Base-by-base conservation (phyloP, 2,113 vertebrate species). In the Egretta garzetta region DNA sequence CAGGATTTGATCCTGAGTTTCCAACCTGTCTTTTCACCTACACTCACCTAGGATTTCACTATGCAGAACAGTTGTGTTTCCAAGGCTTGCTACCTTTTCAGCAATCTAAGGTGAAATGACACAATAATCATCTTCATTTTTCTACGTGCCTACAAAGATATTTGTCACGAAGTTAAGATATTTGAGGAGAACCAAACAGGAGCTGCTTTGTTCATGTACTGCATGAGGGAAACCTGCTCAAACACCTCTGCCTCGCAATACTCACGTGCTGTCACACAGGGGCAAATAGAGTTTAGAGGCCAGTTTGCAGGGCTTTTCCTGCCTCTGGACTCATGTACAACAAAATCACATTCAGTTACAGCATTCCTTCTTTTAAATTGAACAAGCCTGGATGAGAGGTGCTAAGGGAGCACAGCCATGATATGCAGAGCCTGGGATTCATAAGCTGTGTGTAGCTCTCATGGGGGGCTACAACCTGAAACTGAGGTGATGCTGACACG, bases 371-470 rank as follows among this genome's bases (percentile, higher is more conserved):
- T 50, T 59, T 68, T 32, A 22, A 3, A 12, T 5, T n/a, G 50
- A 14, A 27, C 17, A 35, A 41, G 12, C 24, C 39, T 33, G 35
- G n/a, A 7, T 9, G 30, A 33, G 43, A 53, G 19, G 49, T 23
- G 2, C 22, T 10, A 4, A 53, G 37, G 71, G 11, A 55, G 45
- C 28, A 23, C 10, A 22, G 14, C 20, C 2, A 0, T 7, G 32
- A 27, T 7, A 9, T 0, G 0, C 63, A 32, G 64, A 32, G 64
- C 90, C 30, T 7, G 30, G 41, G 28, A 8, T 26, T 30, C 2
- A 1, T 1, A 0, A 55, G 71, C 16, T 35, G n/a, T 2, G 2
- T 1, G 10, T n/a, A 35, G 79, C 15, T 7, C 28, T 53, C 3
- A 1, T 0, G 3, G 27, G 16, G 41, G 33, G 20, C 30, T 18